Evolutionary conservation across 2,113 vertebrate species (phyloP).

Genomic region (Hipposideros armiger): DNA sequence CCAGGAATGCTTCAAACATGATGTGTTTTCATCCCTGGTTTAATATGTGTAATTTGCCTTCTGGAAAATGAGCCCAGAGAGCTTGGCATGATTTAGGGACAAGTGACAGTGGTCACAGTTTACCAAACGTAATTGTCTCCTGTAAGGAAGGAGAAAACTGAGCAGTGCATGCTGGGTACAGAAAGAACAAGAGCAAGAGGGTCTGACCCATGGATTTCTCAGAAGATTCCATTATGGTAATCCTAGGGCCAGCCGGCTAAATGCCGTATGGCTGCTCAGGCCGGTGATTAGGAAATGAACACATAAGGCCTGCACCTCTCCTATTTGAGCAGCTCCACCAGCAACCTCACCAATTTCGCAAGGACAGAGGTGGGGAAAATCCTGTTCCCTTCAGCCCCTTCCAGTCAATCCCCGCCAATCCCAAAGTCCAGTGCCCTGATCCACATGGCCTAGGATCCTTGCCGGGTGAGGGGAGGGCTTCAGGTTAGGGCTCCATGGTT

Average conservation of each 20-base stretch:
- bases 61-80: conserved; percentile 24
- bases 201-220: background rate
- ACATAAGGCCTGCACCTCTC: background rate
- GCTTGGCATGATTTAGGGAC: background rate
- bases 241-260: background rate
- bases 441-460: background rate
- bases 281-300: background rate
- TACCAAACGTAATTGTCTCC: background rate
- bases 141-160: background rate
- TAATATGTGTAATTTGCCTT: conserved; percentile 23
- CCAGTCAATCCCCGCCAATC: background rate
- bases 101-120: conserved; percentile 20
- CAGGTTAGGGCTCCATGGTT: background rate
- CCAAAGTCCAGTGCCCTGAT: background rate
- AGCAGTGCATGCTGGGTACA: background rate
- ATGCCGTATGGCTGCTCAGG: background rate
- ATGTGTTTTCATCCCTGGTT: background rate
- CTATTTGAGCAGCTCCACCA: background rate
- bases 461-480: background rate
- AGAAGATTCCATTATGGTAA: background rate
- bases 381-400: background rate
- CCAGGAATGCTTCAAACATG: conserved; percentile 15
- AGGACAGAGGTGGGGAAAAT: background rate
- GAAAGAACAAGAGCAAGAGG: background rate
- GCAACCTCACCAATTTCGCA: background rate